Base-by-base conservation (phyloP, 1,140 invertebrate species). In the Acromyrmex heyeri region DNA sequence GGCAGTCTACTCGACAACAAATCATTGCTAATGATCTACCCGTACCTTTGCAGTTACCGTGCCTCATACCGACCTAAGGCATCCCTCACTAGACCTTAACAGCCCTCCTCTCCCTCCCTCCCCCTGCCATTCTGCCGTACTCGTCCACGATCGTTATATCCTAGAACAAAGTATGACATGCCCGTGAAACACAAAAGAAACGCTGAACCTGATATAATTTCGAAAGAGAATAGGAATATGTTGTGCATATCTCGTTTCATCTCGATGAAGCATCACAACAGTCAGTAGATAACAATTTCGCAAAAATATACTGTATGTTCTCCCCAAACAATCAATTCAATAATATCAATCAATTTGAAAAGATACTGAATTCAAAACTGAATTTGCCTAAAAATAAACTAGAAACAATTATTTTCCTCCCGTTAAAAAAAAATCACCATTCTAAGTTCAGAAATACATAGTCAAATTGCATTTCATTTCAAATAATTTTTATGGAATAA, bases 1-100 rank as follows among this genome's bases (percentile, higher is more conserved):
- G 93, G 94, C 94, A 94, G 93, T 92, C 93, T 92, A 93, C 94
- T 93, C 94, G 94, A 93, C 95, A 95, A 95, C 95, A 95, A 95
- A 95, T 95, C 95, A 95, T 94, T 94, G 94, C 94, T 95, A 95
- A 95, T 95, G 95, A 95, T 95, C 95, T 95, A 92, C 91, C 93
- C 94, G 93, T 94, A 91, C 91, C 88, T 91, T 91, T 85, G 91
- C 91, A 86, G 77, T 92, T 92, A 90, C 90, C 91, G 94, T 94
- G 91, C 91, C 93, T 93, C 92, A 93, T 87, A 83, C 82, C 59
- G 50, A 64, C 59, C 24, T 24, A 44, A 82, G 77, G 72, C 87
- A 86, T 91, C 89, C 89, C 70, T 75, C 89, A 57, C 61, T 44
- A 55, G 82, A 65, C 78, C 55, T 75, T 62, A 73, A 48, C 55